Conservation (phyloP, 1,140 invertebrate species). For the Monomorium pharaonis region DNA sequence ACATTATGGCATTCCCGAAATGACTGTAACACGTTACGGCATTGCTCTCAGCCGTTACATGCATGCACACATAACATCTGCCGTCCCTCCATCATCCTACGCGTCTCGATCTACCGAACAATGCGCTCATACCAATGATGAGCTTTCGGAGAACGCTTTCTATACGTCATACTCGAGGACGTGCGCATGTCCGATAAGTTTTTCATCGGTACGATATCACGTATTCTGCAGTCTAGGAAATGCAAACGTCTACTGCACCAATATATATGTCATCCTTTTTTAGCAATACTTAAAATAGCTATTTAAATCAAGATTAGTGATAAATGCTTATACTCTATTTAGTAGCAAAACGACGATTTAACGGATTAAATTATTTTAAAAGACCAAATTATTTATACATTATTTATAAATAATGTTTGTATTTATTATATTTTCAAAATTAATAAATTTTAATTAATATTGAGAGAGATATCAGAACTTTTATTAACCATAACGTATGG, state of each 20-base stretch:
- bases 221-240: slow-evolving; percentile 8
- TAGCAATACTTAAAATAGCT: neutral
- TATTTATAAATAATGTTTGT: neutral
- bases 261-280: neutral
- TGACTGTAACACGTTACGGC: slow-evolving; percentile 68
- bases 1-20: slow-evolving; percentile 71
- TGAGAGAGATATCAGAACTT: neutral
- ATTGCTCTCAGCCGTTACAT: slow-evolving; percentile 63
- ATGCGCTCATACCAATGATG: slow-evolving; percentile 54
- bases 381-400: slow-evolving; percentile 16
- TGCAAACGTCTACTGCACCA: neutral
- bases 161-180: slow-evolving; percentile 11
- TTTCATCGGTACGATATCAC: neutral
- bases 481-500: neutral
- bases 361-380: no score
- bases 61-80: slow-evolving; percentile 48
- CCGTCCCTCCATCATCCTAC: neutral
- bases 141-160: slow-evolving; percentile 48
- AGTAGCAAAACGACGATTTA: neutral
- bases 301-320: neutral
- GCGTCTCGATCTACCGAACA: slow-evolving; percentile 54
- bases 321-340: neutral
- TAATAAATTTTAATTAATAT: neutral
- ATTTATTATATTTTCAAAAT: neutral
- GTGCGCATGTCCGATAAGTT: slow-evolving; percentile 7